Percentiles rank a stretch among this genome's conserved stretches.
phyloP scores from a whole-genome alignment of 2,113 vertebrate genomes.

The Dicaeum eximium region DNA sequence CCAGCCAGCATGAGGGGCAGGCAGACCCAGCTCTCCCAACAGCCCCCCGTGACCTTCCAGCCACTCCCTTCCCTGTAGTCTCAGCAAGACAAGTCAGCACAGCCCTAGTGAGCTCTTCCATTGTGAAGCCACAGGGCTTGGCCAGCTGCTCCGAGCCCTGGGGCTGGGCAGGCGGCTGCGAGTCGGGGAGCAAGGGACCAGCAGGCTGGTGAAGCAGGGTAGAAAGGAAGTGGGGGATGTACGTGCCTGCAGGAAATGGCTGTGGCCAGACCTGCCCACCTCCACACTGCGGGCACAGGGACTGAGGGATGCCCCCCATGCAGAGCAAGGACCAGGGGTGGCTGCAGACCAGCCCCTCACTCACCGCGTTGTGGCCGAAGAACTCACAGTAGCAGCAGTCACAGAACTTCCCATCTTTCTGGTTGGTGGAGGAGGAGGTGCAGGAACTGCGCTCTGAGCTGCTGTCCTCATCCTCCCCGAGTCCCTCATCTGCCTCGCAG shows the following conservation, averaged over 20 bases:
- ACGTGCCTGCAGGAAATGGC: neutral
- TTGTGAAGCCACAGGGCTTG: neutral
- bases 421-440: constrained; percentile 94
- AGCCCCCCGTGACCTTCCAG: neutral
- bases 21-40: neutral
- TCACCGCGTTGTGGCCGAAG: constrained; percentile 98
- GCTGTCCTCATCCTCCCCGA: constrained; percentile 95
- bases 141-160: neutral
- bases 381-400: constrained; percentile 99
- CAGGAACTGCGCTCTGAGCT: constrained; percentile 98
- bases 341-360: neutral
- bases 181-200: neutral
- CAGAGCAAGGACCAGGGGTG: neutral
- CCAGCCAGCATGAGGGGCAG: accelerated
- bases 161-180: neutral
- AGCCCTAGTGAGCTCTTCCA: neutral
- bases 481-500: constrained; percentile 89
- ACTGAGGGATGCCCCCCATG: accelerated
- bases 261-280: neutral
- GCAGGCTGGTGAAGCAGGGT: neutral
- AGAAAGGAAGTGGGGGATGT: neutral
- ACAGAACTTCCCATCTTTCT: constrained; percentile 98
- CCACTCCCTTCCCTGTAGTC: neutral
- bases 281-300: accelerated
- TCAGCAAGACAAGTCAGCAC: neutral